Evolutionary conservation across 2,113 vertebrate species (phyloP).

Genomic region (Perca schrenkii): DNA sequence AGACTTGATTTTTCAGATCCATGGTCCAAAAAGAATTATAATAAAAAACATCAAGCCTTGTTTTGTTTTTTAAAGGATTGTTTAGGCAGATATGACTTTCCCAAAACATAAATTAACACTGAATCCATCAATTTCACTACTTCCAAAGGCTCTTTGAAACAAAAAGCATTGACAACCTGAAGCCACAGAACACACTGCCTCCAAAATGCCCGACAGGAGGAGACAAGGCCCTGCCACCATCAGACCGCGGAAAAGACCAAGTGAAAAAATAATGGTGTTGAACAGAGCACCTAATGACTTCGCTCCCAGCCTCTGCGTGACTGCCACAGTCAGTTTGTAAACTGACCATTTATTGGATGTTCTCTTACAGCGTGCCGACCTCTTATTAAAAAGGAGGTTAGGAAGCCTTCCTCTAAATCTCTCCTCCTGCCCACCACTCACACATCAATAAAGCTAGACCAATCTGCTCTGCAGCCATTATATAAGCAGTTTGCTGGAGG

Average conservation of each 20-base stretch:
- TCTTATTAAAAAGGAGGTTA: slow-evolving; percentile 50
- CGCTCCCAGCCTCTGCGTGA: slow-evolving; percentile 1
- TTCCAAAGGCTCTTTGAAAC: background rate
- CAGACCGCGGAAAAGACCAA: slow-evolving; percentile 3
- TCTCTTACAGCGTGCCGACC: slow-evolving; percentile 40
- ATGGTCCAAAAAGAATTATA: background rate
- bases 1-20: background rate
- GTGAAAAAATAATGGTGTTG: slow-evolving; percentile 10
- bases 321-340: slow-evolving; percentile 41
- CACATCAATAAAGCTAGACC: slow-evolving; percentile 71
- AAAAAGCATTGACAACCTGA: background rate
- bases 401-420: slow-evolving; percentile 31
- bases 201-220: background rate
- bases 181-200: background rate
- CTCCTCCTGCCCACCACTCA: slow-evolving; percentile 47
- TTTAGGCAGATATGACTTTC: background rate
- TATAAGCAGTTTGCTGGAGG: slow-evolving; percentile 60
- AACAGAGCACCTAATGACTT: slow-evolving; percentile 20
- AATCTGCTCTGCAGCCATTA: slow-evolving; percentile 78
- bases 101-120: background rate
- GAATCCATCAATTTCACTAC: background rate
- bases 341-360: slow-evolving; percentile 51
- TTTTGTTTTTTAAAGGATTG: background rate
- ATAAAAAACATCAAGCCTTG: background rate
- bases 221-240: background rate